Base-by-base conservation (phyloP, 2,113 vertebrate species). In the Sphyrna mokarran region DNA sequence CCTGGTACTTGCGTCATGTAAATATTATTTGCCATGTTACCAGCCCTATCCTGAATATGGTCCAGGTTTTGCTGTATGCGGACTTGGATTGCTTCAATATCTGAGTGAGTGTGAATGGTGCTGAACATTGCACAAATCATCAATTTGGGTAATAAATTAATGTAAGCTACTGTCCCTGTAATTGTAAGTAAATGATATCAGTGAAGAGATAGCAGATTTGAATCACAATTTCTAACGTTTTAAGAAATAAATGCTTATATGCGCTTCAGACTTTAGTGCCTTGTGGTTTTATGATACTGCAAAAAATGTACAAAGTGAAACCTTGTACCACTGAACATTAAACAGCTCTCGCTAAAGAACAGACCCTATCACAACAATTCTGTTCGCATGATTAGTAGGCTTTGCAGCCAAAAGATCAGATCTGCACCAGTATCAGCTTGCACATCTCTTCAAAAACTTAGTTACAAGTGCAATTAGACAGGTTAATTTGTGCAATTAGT, bases 401-500 rank as follows among this genome's bases (percentile, higher is more conserved):
- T 26, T 29, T 33, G 10, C 40, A 95, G 68, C 40, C 94, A 76
- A 95, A 72, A 95, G 94, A 95, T 95, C 69, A 95, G 69, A 95
- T 54, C 68, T n/a, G 26, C 43, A 95, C 14, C 94, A 48, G 69
- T 76, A 95, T 95, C 94, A 95, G 94, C 26, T 95, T 70, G 94
- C 43, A 76, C 40, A 95, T 72, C 94, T 95, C 94, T 48, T 95
- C 43, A 95, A 95, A 54, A 95, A 29, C 94, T 54, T 72, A 95
- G 37, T 72, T 48, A 95, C 69, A 11, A 70, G 94, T 54, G 68
- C 69, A 95, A 95, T 95, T 95, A 95, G 68, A 95, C 94, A 95
- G 94, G 94, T 95, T 95, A 95, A 95, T 95, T 95, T 95, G 94
- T 95, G 69, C 94, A 95, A 95, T 95, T 95, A 95, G 94, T 95